Conservation (phyloP, 2,888 invertebrate species). For the Tethea ocularis region DNA sequence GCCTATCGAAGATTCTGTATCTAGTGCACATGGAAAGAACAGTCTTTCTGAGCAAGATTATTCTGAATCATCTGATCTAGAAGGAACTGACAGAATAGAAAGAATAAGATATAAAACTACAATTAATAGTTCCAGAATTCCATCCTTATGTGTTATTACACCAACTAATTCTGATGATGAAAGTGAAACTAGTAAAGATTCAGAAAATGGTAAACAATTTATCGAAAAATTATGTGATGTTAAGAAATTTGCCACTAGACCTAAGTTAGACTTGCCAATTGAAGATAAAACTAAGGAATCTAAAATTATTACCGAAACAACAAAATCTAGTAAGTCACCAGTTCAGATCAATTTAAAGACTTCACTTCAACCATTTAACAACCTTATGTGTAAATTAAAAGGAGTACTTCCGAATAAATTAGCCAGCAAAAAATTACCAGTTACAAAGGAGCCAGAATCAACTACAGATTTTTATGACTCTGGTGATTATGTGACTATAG, state of each 20-base stretch:
- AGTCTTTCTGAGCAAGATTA: conserved; percentile 91
- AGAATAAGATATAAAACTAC: conserved; percentile 93
- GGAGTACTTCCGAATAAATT: conserved; percentile 84
- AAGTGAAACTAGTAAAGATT: conserved; percentile 76
- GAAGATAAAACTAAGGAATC: conserved; percentile 61
- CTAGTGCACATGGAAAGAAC: conserved; percentile 87
- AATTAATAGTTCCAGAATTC: conserved; percentile 93
- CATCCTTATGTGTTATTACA: conserved; percentile 96
- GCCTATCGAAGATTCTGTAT: conserved; percentile 89
- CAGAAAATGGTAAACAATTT: conserved; percentile 28
- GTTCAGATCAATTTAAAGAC: conserved; percentile 60
- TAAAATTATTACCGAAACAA: conserved; percentile 42
- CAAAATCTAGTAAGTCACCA: conserved; percentile 56
- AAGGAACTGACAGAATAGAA: conserved; percentile 94
- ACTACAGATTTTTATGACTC: conserved; percentile 83
- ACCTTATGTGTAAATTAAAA: conserved; percentile 88
- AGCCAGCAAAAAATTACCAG: conserved; percentile 78
- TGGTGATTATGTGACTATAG: conserved; percentile 94
- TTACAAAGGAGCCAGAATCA: conserved; percentile 69
- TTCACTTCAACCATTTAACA: conserved; percentile 86
- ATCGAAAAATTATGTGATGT: conserved; percentile 50
- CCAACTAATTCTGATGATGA: conserved; percentile 95
- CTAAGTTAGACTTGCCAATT: conserved; percentile 69
- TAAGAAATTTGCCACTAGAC: conserved; percentile 55
- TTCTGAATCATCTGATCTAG: conserved; percentile 93